phyloP scores from a whole-genome alignment of 2,888 invertebrate species.

The Boloria selene region DNA sequence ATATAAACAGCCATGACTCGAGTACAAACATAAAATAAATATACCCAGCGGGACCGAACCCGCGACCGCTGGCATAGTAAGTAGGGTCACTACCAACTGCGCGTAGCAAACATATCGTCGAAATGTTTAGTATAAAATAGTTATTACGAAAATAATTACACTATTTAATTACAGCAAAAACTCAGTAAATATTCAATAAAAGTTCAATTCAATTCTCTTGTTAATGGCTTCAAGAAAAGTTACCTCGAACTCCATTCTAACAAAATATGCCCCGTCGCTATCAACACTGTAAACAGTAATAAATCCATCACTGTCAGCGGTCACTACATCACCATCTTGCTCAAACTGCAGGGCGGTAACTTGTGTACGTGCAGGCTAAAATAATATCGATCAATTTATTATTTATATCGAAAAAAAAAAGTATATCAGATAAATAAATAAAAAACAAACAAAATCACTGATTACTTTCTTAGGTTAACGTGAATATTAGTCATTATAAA shows the following conservation, averaged over 20 bases:
- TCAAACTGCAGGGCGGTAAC: slow-evolving; percentile 95
- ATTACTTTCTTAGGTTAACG: too few relatives aligned
- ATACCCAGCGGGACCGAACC: too few relatives aligned
- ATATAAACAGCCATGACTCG: too few relatives aligned
- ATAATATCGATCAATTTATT: not conserved
- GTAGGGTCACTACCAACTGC: too few relatives aligned
- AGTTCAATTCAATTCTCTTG: too few relatives aligned
- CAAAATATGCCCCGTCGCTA: slow-evolving; percentile 94
- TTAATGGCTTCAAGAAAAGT: not conserved
- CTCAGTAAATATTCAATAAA: not conserved
- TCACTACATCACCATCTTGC: slow-evolving; percentile 95
- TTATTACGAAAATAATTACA: not conserved
- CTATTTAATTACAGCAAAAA: not conserved
- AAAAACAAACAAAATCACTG: too few relatives aligned
- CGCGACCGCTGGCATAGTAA: too few relatives aligned
- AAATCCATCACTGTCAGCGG: slow-evolving; percentile 95
- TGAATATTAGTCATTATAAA: too few relatives aligned
- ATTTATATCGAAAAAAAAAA: not conserved
- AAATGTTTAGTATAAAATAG: slow-evolving; percentile 4
- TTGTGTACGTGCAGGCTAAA: slow-evolving; percentile 90
- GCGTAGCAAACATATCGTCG: too few relatives aligned
- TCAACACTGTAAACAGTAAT: slow-evolving; percentile 95
- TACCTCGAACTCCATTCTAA: slow-evolving; percentile 93
- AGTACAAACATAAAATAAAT: too few relatives aligned
- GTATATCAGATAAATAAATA: too few relatives aligned